phyloP scores from a whole-genome alignment of 2,888 invertebrate species.

The Nyleta sp. region DNA sequence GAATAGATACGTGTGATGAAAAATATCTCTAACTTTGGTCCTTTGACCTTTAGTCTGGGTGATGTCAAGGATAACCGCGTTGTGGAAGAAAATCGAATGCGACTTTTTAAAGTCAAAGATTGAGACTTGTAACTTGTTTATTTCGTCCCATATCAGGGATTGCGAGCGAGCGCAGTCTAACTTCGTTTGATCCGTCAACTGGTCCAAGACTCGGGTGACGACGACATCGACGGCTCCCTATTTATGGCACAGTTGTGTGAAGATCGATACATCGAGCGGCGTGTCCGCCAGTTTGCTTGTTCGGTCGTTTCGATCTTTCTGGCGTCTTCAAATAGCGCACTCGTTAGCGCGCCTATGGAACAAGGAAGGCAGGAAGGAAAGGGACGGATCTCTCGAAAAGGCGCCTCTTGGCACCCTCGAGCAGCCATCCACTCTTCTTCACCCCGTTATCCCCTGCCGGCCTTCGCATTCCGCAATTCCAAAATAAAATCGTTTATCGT shows the following conservation, averaged over 20 bases:
- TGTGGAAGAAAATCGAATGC: too few species aligned
- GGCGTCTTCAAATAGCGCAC: slow-evolving; percentile 64
- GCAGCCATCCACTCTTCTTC: slow-evolving; percentile 49
- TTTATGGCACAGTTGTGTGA: slow-evolving; percentile 70
- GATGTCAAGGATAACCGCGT: too few species aligned
- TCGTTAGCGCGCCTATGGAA: slow-evolving; percentile 65
- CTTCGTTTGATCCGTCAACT: neutral
- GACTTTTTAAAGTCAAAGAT: too few species aligned
- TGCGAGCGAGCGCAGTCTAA: too few species aligned
- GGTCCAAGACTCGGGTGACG: slow-evolving; percentile 4
- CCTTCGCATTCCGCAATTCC: slow-evolving; percentile 42
- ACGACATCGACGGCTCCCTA: slow-evolving; percentile 58
- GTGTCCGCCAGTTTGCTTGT: slow-evolving; percentile 64
- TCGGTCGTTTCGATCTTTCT: slow-evolving; percentile 65
- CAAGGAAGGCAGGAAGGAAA: slow-evolving; percentile 55
- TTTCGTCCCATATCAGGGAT: too few species aligned
- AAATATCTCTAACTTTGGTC: too few species aligned
- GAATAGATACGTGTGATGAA: too few species aligned
- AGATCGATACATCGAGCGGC: slow-evolving; percentile 79
- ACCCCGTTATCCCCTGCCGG: slow-evolving; percentile 34
- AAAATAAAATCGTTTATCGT: slow-evolving; percentile 35
- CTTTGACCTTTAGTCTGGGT: too few species aligned
- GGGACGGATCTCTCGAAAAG: slow-evolving; percentile 65
- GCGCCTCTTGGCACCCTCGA: slow-evolving; percentile 60
- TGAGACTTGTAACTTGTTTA: too few species aligned